A percentile compares a stretch with the other conserved stretches of the same genome.
Evolutionary conservation across 2,113 vertebrate genomes (phyloP).

Genomic region (Terrapene triunguis): DNA sequence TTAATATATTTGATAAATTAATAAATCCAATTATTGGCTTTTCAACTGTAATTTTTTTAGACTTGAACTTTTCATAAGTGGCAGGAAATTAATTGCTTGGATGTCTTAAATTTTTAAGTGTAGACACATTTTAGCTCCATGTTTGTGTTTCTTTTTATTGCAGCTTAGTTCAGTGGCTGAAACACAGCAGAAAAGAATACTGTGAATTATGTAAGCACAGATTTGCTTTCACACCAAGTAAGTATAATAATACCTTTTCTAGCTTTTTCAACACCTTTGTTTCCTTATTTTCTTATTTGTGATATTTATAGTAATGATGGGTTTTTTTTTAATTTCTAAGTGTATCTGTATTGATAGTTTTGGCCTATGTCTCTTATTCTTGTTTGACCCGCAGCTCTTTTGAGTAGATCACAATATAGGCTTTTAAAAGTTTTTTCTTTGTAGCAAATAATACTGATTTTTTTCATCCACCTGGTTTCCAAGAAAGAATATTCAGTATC

Average conservation of each 20-base stretch:
- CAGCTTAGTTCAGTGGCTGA: conserved; percentile 99
- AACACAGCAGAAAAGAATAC: conserved; percentile 99
- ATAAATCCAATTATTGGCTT: not conserved
- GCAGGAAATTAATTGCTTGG: not conserved
- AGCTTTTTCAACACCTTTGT: conserved; percentile 72
- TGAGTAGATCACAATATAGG: not conserved
- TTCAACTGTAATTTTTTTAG: not conserved
- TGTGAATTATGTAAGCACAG: conserved; percentile 99
- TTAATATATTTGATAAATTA: not conserved
- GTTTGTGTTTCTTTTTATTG: conserved; percentile 62
- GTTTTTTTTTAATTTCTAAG: not conserved
- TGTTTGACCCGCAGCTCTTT: not conserved
- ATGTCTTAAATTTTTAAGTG: not conserved
- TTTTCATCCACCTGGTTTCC: accelerated
- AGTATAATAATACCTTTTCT: conserved; percentile 75
- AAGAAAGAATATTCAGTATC: not conserved
- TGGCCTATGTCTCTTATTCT: not conserved
- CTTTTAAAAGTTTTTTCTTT: not conserved
- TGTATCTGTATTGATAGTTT: not conserved
- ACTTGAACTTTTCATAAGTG: not conserved
- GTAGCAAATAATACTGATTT: not conserved
- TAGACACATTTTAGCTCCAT: accelerated
- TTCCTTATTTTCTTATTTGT: not conserved
- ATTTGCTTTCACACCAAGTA: conserved; percentile 99
- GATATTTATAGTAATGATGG: too few relatives aligned